phyloP scores from a whole-genome alignment of 2,888 invertebrate species.

The Caenorhabditis zanzibari region DNA sequence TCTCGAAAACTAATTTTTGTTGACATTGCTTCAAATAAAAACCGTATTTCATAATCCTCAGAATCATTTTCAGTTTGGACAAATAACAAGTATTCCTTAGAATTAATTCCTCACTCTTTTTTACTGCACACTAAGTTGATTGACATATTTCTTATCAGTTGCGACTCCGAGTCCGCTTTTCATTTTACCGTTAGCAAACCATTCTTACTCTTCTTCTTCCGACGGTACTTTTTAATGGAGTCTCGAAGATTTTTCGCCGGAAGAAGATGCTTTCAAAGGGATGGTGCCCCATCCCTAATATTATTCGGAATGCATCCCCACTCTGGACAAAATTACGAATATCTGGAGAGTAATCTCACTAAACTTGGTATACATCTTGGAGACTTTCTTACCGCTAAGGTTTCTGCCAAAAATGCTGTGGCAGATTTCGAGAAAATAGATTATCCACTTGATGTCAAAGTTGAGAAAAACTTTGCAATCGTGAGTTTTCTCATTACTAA shows the following conservation, averaged over 20 bases:
- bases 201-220: neutral
- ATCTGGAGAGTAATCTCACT: neutral
- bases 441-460: neutral
- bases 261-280: constrained; percentile 1
- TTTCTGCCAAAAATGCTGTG: neutral
- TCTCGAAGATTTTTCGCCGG: too few relatives aligned
- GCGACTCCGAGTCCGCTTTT: too few relatives aligned
- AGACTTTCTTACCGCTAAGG: neutral
- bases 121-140: too few relatives aligned
- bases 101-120: too few relatives aligned
- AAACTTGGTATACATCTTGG: neutral
- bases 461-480: neutral
- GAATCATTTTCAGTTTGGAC: too few relatives aligned
- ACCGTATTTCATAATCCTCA: too few relatives aligned
- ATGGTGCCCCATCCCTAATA: neutral
- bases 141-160: too few relatives aligned
- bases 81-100: too few relatives aligned
- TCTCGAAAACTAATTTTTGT: neutral
- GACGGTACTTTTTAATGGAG: too few relatives aligned
- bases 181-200: neutral
- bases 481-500: neutral
- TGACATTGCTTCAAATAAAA: neutral
- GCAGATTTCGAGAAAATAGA: neutral
- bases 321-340: neutral
- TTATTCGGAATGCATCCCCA: neutral